Evolutionary conservation across 2,113 vertebrate genomes (phyloP).

Genomic region (Dasypus novemcinctus): DNA sequence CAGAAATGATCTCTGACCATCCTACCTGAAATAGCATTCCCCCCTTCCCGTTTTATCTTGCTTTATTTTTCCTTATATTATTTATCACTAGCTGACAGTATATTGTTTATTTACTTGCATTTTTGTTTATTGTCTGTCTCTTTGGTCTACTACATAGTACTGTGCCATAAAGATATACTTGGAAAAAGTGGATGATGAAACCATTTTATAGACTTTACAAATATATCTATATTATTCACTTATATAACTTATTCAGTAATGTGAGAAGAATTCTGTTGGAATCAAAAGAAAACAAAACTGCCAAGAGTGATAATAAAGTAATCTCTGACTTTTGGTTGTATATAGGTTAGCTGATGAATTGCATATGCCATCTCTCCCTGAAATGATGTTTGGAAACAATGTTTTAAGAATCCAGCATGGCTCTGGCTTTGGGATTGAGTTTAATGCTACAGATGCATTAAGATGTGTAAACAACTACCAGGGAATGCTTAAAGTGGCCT

Average conservation of each 20-base stretch:
- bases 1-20: not conserved
- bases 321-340: constrained; percentile 27
- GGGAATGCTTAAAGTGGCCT: constrained; percentile 94
- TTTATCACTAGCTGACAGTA: not conserved
- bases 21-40: not conserved
- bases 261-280: not conserved
- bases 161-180: not conserved
- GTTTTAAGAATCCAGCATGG: constrained; percentile 92
- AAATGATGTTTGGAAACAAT: constrained; percentile 99
- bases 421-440: constrained; percentile 94
- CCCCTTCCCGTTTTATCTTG: not conserved
- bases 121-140: not conserved
- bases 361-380: constrained; percentile 94
- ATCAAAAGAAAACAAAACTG: not conserved
- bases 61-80: not conserved
- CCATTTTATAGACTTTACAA: not conserved
- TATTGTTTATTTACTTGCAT: not conserved
- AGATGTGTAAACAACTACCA: constrained; percentile 94
- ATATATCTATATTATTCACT: not conserved
- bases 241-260: not conserved
- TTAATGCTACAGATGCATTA: constrained; percentile 94
- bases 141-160: not conserved
- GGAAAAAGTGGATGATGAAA: not conserved
- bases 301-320: not conserved
- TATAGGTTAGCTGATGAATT: constrained; percentile 92